Conservation (phyloP, 1,140 invertebrate species). For the Aphelenchoides fujianensis region DNA sequence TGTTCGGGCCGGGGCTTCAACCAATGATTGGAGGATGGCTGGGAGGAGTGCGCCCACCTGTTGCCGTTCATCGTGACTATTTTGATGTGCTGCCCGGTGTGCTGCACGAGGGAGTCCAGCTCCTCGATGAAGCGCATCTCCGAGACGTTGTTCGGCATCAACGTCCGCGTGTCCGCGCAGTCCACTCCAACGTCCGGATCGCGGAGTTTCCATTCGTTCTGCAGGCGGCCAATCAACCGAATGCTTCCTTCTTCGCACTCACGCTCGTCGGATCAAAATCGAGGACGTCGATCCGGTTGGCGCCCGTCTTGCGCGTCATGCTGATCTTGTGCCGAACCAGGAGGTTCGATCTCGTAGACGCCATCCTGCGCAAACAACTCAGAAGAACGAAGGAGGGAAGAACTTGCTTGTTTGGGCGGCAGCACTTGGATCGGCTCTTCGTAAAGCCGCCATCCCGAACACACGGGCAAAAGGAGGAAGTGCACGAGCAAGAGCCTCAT, state of each 20-base stretch:
- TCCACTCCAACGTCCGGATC: constrained; percentile 15
- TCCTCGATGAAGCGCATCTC: constrained; percentile 22
- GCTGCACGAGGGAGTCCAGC: constrained; percentile 32
- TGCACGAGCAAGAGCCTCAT: neutral
- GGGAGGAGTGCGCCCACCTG: constrained; percentile 30
- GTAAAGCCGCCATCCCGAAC: constrained; percentile 19
- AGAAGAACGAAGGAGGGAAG: neutral
- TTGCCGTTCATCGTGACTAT: constrained; percentile 54
- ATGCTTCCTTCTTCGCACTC: neutral
- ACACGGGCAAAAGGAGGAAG: neutral
- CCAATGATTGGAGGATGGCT: no score
- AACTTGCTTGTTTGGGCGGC: constrained; percentile 6
- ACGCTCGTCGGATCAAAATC: constrained; percentile 46
- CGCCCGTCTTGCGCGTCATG: constrained; percentile 33
- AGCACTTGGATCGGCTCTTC: constrained; percentile 20
- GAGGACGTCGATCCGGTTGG: constrained; percentile 31
- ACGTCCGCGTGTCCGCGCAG: constrained; percentile 18
- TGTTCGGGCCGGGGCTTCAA: constrained; percentile 52
- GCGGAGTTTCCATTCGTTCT: constrained; percentile 30
- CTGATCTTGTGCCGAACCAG: constrained; percentile 35
- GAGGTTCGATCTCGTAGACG: constrained; percentile 50
- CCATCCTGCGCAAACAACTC: constrained; percentile 34
- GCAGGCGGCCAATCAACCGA: constrained; percentile 7
- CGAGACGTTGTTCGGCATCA: neutral
- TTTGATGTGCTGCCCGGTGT: constrained; percentile 36